Conservation (phyloP, 2,797 vertebrate species). For the Anisognathus igniventris region DNA sequence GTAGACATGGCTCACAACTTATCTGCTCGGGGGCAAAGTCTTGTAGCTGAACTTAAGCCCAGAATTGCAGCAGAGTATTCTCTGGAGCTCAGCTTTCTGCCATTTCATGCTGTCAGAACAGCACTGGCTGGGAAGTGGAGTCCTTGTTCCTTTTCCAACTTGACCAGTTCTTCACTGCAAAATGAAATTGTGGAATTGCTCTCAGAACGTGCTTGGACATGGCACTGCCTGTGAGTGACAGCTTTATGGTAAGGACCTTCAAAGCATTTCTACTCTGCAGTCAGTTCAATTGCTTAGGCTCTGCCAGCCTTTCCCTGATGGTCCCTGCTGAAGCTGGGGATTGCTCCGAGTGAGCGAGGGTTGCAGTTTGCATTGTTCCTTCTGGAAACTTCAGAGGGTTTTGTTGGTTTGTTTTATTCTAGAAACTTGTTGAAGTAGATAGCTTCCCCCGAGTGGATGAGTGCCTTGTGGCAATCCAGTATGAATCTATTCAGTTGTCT, state of each 20-base stretch:
- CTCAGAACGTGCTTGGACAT: not conserved
- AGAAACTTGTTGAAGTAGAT: conserved; percentile 4
- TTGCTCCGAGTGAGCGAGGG: accelerated
- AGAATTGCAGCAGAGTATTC: not conserved
- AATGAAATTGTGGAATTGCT: not conserved
- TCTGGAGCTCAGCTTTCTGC: not conserved
- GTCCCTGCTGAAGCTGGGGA: not conserved
- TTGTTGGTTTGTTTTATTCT: conserved; percentile 13
- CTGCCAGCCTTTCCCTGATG: not conserved
- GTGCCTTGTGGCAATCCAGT: conserved; percentile 18
- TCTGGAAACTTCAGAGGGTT: conserved; percentile 36
- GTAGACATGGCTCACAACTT: not conserved
- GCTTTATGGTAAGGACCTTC: conserved; percentile 42
- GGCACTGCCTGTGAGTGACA: conserved; percentile 7
- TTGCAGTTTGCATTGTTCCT: conserved; percentile 21
- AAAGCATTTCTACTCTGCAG: not conserved
- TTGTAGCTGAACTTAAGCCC: conserved; percentile 38
- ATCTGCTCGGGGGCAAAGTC: conserved; percentile 46
- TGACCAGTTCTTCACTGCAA: not conserved
- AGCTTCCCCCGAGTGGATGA: not conserved
- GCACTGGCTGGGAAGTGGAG: not conserved
- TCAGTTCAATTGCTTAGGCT: not conserved
- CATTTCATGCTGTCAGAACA: not conserved
- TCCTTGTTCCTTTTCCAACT: not conserved
- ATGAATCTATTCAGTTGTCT: not conserved